Percentiles rank a stretch among this genome's conserved stretches.
phyloP scores from a whole-genome alignment of 2,113 vertebrate genomes.

The Misgurnus anguillicaudatus region DNA sequence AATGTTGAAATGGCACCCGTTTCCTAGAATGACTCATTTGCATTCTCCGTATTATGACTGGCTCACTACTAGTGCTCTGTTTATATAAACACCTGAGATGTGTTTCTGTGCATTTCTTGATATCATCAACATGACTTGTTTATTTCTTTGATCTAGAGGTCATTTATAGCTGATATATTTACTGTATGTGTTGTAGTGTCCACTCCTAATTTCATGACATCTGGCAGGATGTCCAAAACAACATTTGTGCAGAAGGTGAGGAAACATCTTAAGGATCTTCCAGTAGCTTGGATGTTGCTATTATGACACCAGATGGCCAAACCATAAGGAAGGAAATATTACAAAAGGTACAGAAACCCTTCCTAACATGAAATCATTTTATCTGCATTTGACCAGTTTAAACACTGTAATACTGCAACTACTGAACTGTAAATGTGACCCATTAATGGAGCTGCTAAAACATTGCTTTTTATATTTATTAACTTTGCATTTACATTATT shows the following conservation, averaged over 20 bases:
- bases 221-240: slow-evolving; percentile 21
- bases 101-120: background rate
- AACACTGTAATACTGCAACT: no score
- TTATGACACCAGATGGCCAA: background rate
- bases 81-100: background rate
- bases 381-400: background rate
- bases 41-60: background rate
- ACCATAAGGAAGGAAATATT: slow-evolving; percentile 11
- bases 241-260: background rate
- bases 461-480: no score
- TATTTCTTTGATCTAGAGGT: no score
- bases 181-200: slow-evolving; percentile 23
- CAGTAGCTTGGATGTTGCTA: background rate
- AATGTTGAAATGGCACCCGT: no score
- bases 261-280: background rate
- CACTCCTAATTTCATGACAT: slow-evolving; percentile 4
- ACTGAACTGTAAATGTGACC: background rate
- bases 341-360: slow-evolving; percentile 2
- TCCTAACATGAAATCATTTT: background rate
- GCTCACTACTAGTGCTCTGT: background rate
- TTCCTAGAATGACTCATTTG: no score
- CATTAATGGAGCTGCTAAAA: no score
- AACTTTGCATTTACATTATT: no score
- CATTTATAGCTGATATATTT: slow-evolving; percentile 28
- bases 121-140: no score